phyloP scores from a whole-genome alignment of 2,888 invertebrate genomes.

The Mycalesis mineus region DNA sequence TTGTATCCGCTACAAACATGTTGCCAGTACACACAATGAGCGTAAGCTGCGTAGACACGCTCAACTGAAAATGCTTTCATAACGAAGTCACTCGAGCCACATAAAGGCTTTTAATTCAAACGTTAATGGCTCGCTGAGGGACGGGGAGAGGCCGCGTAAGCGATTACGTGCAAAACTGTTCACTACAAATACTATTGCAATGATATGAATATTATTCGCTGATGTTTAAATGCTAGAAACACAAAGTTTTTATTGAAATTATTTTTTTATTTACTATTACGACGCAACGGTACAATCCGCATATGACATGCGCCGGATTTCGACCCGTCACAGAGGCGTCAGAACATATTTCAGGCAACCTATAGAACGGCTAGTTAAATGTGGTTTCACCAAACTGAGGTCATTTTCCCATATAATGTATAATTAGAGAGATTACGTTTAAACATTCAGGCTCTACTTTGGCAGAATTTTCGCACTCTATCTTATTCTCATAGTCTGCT shows the following conservation, averaged over 20 bases:
- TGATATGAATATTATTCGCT: background rate
- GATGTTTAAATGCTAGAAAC: background rate
- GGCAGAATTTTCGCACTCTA: no score
- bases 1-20: no score
- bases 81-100: conserved; percentile 18
- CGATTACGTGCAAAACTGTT: conserved; percentile 11
- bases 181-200: background rate
- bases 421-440: no score
- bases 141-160: conserved; percentile 5
- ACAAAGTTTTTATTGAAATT: no score
- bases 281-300: no score
- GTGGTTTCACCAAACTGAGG: background rate
- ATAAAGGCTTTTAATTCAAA: conserved; percentile 29
- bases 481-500: no score
- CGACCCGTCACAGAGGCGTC: no score
- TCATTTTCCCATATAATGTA: no score
- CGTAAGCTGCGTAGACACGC: conserved; percentile 13
- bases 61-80: conserved; percentile 12
- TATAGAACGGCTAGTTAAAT: background rate
- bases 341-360: no score
- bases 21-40: background rate
- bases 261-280: no score
- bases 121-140: conserved; percentile 21
- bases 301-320: no score
- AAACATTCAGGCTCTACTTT: no score